Conservation (phyloP, 2,888 invertebrate species). For the Conistra vaccinii region DNA sequence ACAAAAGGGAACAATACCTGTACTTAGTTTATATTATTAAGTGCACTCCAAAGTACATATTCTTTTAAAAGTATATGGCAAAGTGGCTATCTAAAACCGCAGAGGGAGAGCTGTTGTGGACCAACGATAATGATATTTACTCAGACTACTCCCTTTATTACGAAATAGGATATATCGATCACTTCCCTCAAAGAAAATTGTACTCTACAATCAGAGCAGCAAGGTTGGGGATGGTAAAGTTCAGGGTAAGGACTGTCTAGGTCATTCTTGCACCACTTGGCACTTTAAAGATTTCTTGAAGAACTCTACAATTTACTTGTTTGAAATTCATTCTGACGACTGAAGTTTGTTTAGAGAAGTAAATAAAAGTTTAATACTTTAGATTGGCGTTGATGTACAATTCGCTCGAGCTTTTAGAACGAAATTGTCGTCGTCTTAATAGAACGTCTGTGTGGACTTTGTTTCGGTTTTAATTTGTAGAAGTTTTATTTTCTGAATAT, state of each 20-base stretch:
- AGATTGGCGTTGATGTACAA: conserved; percentile 73
- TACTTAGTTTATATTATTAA: conserved; percentile 47
- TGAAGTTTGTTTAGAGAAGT: conserved; percentile 77
- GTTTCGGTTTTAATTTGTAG: conserved; percentile 40
- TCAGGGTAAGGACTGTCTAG: conserved; percentile 62
- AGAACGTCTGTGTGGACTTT: conserved; percentile 33
- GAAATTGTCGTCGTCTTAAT: conserved; percentile 42
- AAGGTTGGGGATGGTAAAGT: conserved; percentile 52
- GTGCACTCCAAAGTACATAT: conserved; percentile 51
- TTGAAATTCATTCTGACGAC: conserved; percentile 84
- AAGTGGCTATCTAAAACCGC: conserved; percentile 82
- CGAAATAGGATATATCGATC: conserved; percentile 68
- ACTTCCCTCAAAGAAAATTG: conserved; percentile 16
- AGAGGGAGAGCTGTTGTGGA: conserved; percentile 81
- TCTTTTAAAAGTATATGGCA: conserved; percentile 71
- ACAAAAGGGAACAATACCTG: conserved; percentile 38
- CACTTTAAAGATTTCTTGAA: conserved; percentile 81
- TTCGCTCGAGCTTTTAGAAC: conserved; percentile 57
- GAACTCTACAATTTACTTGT: conserved; percentile 83
- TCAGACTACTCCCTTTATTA: conserved; percentile 66
- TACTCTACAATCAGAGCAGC: background rate
- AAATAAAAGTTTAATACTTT: conserved; percentile 80
- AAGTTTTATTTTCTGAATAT: conserved; percentile 33
- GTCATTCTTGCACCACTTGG: conserved; percentile 72
- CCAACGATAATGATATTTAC: conserved; percentile 86